These are phyloP conservation scores for Ochropacha duplaris DNA, from an alignment of 2,888 invertebrate genomes.

Conservation along the genomic window DNA sequence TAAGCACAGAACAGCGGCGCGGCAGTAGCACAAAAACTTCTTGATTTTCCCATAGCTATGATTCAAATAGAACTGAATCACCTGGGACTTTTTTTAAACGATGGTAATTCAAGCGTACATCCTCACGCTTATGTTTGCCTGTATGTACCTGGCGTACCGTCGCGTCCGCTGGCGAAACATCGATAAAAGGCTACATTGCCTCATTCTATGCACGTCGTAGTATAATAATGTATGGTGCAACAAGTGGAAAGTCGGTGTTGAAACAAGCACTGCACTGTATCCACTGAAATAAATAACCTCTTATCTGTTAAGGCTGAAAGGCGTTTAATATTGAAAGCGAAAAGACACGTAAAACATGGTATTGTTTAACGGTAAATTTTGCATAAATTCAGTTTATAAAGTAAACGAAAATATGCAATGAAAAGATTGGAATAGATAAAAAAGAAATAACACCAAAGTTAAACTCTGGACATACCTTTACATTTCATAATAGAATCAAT, in stretches of 20 bases:
- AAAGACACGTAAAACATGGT: background rate
- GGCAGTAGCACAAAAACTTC: background rate
- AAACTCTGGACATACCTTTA: background rate
- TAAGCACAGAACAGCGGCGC: background rate
- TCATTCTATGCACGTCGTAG: conserved; percentile 28
- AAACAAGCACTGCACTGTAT: background rate
- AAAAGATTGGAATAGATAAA: no score
- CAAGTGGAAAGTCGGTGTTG: background rate
- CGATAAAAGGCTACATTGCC: conserved; percentile 50
- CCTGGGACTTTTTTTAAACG: conserved; percentile 14
- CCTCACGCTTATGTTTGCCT: conserved; percentile 30
- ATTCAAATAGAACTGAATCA: conserved; percentile 12
- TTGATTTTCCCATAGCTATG: background rate
- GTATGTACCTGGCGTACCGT: conserved; percentile 25
- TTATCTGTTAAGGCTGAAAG: background rate
- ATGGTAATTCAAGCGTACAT: conserved; percentile 23
- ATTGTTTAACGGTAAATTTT: background rate
- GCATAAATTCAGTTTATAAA: background rate
- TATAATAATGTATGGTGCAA: conserved; percentile 1
- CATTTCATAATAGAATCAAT: background rate
- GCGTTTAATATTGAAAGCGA: background rate
- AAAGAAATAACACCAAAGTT: no score
- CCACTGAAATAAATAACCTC: background rate
- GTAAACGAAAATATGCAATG: no score
- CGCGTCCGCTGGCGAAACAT: conserved; percentile 53